Base-by-base conservation (phyloP, 1,140 invertebrate species). In the Wasmannia auropunctata region DNA sequence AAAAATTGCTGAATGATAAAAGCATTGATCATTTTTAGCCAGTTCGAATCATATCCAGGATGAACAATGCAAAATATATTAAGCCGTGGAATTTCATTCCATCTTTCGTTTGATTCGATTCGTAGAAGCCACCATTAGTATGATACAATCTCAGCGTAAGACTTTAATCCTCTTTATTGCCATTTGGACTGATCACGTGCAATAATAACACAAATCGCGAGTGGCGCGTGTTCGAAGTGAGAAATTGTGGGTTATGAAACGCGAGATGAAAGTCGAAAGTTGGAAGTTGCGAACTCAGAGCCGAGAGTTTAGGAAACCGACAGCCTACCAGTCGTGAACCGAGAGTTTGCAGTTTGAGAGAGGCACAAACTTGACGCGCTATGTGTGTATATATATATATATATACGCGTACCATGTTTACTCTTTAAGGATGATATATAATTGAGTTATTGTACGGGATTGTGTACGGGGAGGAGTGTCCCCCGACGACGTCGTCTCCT, bases 251-350 rank as follows among this genome's bases (percentile, higher is more conserved):
- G 37, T 60, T 70, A 34, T 65, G 31, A 67, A 69, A 80, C 40
- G 11, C 67, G 67, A 22, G 51, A 83, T 34, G 67, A 74, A 70
- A 58, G 51, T 54, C 11, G 49, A 70, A 81, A 81, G 79, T 81
- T 72, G 79, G 34, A 2, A 81, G 67, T 58, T 58, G 79, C 31
- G 51, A 83, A 74, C 37, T 83, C 37, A 16, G 3, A 31, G 65
- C 79, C 8, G 65, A 56, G 79, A 81, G 67, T 72, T 83, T 60
- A 74, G 51, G 8, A n/a, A 81, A 72, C 77, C 77, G 49, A 70
- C 77, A 22, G 79, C 54, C 72, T 60, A 83, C n/a, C 51, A 58
- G 67, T 43, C 19, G 37, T 43, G 28, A 58, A 58, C 56, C 14
- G 67, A 16, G 79, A 83, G 79, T 60, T 83, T 74, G 22, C 25